Conservation (phyloP, 2,888 invertebrate genomes). For the Campoplex capitator region DNA sequence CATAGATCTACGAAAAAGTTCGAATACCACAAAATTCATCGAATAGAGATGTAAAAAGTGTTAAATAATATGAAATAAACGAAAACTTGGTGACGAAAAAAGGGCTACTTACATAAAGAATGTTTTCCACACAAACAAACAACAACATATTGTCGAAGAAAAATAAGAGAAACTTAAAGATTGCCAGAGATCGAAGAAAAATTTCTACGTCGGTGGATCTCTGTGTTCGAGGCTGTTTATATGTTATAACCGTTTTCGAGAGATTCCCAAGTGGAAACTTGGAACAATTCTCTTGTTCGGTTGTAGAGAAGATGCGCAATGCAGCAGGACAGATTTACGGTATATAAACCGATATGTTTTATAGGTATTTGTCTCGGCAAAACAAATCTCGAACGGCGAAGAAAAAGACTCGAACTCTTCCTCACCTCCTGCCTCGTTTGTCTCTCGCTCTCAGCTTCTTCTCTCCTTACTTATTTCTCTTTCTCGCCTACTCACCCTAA, state of each 20-base stretch:
- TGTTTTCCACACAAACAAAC: not conserved
- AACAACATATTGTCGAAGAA: not conserved
- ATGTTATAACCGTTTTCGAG: constrained; percentile 48
- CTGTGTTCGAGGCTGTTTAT: constrained; percentile 9
- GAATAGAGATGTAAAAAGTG: not conserved
- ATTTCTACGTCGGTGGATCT: constrained; percentile 4
- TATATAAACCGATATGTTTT: constrained; percentile 59
- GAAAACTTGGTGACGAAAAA: not conserved
- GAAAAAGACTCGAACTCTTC: constrained; percentile 36
- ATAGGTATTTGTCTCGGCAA: constrained; percentile 53
- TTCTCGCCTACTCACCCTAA: constrained; percentile 28
- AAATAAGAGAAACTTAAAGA: constrained; percentile 25
- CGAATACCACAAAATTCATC: not conserved
- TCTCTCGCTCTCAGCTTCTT: constrained; percentile 6
- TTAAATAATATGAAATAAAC: not conserved
- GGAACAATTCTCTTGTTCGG: constrained; percentile 45
- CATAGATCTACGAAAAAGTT: not conserved
- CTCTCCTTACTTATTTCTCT: not conserved
- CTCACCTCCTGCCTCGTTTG: constrained; percentile 24
- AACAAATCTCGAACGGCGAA: constrained; percentile 43
- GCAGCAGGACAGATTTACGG: constrained; percentile 59
- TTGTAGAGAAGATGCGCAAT: constrained; percentile 42
- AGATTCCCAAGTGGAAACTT: constrained; percentile 54
- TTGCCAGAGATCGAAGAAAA: constrained; percentile 47
- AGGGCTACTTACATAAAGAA: not conserved